Percentiles rank a stretch among this genome's conserved stretches.
Conservation (phyloP, 2,797 vertebrate genomes). For the Coluber constrictor region DNA sequence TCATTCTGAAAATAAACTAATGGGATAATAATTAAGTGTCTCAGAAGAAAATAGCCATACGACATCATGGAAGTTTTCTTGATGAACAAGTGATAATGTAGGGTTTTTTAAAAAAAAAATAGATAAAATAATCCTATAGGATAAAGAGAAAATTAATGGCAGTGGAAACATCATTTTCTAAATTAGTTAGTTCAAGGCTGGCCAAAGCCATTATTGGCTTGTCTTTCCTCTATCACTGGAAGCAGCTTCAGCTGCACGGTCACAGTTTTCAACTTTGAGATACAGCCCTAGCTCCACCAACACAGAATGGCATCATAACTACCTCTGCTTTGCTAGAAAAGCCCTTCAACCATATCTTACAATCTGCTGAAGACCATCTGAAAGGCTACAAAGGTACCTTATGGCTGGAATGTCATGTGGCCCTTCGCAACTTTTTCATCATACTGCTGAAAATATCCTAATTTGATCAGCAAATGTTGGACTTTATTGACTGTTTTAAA, state of each 20-base stretch:
- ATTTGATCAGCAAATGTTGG: not conserved
- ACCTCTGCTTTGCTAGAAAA: not conserved
- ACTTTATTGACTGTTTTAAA: not conserved
- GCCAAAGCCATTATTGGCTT: not conserved
- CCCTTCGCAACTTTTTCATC: not conserved
- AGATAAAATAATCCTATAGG: not conserved
- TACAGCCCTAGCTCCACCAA: not conserved
- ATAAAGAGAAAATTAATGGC: not conserved
- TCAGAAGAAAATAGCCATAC: not conserved
- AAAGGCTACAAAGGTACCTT: not conserved
- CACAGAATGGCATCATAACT: not conserved
- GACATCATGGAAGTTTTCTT: not conserved
- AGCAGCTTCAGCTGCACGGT: not conserved
- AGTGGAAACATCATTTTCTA: not conserved
- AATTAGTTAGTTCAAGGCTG: not conserved
- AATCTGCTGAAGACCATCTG: not conserved
- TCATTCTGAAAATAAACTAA: not conserved
- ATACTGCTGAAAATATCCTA: not conserved
- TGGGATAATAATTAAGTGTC: not conserved
- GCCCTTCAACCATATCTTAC: not conserved
- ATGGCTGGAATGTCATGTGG: not conserved
- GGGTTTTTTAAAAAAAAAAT: not conserved
- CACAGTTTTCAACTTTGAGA: not conserved
- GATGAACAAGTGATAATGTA: not conserved
- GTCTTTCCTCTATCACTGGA: not conserved